A percentile compares a stretch with the other conserved stretches of the same genome.
Evolutionary conservation across 2,113 vertebrate genomes (phyloP).

Genomic region (Podilymbus podiceps): DNA sequence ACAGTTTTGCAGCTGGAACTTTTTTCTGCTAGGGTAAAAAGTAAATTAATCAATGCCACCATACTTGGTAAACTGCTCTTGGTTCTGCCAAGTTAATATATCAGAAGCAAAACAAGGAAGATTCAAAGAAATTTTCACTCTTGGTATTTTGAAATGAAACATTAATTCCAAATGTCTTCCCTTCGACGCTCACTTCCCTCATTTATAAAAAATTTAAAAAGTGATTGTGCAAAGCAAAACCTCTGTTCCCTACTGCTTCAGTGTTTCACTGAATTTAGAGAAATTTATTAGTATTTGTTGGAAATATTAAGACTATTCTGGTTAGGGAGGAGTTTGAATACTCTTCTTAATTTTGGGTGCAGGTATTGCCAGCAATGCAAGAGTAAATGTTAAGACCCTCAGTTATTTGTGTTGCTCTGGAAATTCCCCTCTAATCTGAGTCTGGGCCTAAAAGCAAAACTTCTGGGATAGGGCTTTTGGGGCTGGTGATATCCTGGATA

Average conservation of each 20-base stretch:
- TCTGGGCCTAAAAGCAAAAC: neutral
- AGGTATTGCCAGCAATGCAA: neutral
- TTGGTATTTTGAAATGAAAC: neutral
- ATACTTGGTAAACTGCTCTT: neutral
- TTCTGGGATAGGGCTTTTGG: neutral
- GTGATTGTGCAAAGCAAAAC: neutral
- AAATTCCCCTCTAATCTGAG: neutral
- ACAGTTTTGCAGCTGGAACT: neutral
- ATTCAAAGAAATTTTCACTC: neutral
- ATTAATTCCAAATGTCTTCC: neutral
- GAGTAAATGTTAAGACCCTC: neutral
- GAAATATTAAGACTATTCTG: neutral
- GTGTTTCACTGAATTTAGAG: neutral
- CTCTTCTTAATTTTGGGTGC: neutral
- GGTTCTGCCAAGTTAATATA: neutral
- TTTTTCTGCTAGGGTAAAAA: neutral
- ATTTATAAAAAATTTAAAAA: neutral
- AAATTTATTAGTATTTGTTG: neutral
- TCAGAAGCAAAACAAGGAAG: neutral
- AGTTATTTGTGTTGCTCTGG: neutral
- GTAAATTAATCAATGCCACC: neutral
- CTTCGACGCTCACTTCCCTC: neutral
- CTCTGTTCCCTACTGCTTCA: neutral
- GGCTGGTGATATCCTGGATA: neutral
- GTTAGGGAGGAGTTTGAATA: neutral